Evolutionary conservation across 2,888 invertebrate species (phyloP).

Genomic region (Thymelicus lineola): DNA sequence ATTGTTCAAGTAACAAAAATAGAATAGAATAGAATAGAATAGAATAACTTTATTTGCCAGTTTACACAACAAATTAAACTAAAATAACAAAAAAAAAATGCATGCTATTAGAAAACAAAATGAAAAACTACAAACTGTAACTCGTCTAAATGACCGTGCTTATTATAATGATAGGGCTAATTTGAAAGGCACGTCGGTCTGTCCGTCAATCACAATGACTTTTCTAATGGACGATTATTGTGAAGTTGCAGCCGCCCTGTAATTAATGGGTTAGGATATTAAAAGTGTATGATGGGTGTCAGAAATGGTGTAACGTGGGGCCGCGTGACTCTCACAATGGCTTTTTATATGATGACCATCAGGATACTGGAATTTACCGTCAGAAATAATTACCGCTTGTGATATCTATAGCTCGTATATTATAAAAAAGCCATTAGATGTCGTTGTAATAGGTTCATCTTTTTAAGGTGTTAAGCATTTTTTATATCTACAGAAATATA

Average conservation of each 20-base stretch:
- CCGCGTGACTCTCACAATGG: slow-evolving; percentile 2
- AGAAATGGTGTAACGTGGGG: background rate
- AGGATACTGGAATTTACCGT: background rate
- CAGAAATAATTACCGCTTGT: slow-evolving; percentile 8
- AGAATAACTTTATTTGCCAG: too few species aligned
- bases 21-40: too few species aligned
- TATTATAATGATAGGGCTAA: slow-evolving; percentile 10
- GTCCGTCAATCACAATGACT: slow-evolving; percentile 19
- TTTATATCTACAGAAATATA: too few species aligned
- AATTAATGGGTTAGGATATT: slow-evolving; percentile 41
- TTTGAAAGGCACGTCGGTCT: background rate
- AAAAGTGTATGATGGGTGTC: slow-evolving; percentile 25
- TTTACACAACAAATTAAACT: too few species aligned
- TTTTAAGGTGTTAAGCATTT: too few species aligned
- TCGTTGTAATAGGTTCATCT: too few species aligned
- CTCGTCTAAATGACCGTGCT: slow-evolving; percentile 12
- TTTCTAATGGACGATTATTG: slow-evolving; percentile 30
- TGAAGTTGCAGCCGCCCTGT: slow-evolving; percentile 33
- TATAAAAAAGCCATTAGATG: background rate
- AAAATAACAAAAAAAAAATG: too few species aligned
- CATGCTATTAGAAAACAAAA: too few species aligned
- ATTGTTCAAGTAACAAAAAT: background rate
- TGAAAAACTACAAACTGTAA: background rate
- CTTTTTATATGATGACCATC: background rate
- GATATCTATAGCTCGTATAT: background rate